Conservation (phyloP, 1,140 invertebrate genomes). For the Ridgeia piscesae region DNA sequence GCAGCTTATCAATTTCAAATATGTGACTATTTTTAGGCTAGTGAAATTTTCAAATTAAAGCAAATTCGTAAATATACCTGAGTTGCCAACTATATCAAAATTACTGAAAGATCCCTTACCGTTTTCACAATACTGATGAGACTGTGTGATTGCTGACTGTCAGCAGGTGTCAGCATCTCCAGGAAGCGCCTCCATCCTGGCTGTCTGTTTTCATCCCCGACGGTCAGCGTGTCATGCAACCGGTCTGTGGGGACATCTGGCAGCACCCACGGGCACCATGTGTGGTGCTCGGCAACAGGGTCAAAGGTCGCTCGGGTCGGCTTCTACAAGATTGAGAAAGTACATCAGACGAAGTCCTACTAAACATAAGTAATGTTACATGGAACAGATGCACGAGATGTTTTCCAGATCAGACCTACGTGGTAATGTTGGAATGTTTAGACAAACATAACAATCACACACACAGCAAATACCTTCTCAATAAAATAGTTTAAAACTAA, state of each 20-base stretch:
- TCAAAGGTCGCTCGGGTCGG: background rate
- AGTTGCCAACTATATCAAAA: conserved; percentile 12
- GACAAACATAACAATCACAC: too few species aligned
- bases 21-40: background rate
- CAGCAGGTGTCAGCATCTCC: background rate
- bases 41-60: background rate
- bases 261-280: conserved; percentile 15
- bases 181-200: background rate
- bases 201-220: background rate
- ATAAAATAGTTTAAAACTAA: too few species aligned
- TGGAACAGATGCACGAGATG: background rate
- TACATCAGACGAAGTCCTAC: background rate
- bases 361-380: background rate
- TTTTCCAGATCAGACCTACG: background rate
- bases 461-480: too few species aligned
- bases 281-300: conserved; percentile 10
- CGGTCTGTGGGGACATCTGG: background rate
- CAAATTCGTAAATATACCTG: background rate
- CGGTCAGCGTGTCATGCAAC: background rate
- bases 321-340: background rate
- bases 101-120: background rate
- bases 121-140: conserved; percentile 18
- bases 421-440: background rate
- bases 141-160: background rate
- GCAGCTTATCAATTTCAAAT: background rate